A percentile compares a stretch with the other conserved stretches of the same genome.
These are phyloP conservation scores for Mus spretus DNA, from an alignment of 2,797 vertebrate species.

Conservation along the genomic window DNA sequence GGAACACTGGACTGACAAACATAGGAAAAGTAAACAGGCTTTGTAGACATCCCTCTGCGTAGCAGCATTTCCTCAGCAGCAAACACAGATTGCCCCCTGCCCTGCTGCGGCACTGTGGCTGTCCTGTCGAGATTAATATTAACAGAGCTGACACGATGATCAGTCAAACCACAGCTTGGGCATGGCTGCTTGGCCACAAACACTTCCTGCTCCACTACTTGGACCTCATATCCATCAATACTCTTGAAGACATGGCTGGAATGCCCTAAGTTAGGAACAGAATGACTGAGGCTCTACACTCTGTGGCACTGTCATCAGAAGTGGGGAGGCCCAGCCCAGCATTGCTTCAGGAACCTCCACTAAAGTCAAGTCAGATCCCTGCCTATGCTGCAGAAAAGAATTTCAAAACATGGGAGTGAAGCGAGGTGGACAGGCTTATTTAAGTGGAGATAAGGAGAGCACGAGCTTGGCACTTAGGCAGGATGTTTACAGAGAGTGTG, in stretches of 20 bases:
- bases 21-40: not conserved
- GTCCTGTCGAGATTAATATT: not conserved
- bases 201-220: not conserved
- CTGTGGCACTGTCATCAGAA: not conserved
- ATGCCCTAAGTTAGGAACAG: not conserved
- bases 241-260: not conserved
- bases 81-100: no score
- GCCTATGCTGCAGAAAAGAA: not conserved
- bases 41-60: not conserved
- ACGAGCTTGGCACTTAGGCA: not conserved
- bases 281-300: not conserved
- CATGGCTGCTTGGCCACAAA: no score
- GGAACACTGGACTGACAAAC: not conserved
- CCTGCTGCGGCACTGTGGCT: not conserved
- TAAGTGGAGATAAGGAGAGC: not conserved
- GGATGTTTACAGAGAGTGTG: not conserved
- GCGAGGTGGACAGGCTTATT: not conserved
- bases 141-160: not conserved
- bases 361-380: not conserved
- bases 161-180: not conserved
- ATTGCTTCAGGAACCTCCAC: not conserved
- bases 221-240: not conserved
- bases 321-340: not conserved
- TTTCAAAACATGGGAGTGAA: not conserved
- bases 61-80: not conserved